phyloP scores from a whole-genome alignment of 2,888 invertebrate genomes.

The Corbicula japonica region DNA sequence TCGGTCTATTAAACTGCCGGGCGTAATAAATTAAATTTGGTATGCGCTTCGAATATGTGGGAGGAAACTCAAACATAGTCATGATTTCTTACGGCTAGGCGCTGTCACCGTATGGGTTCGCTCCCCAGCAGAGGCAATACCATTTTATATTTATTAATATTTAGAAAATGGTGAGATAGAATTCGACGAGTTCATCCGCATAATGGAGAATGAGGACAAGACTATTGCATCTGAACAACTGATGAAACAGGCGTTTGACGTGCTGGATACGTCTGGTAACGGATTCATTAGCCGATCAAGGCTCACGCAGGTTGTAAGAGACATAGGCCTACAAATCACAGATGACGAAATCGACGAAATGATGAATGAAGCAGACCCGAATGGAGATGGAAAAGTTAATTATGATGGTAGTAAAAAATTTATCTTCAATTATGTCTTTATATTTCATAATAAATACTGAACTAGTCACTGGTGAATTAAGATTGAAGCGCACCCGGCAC shows the following conservation, averaged over 20 bases:
- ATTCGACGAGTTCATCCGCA: conserved; percentile 35
- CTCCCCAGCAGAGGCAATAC: too few relatives aligned
- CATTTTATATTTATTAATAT: neutral
- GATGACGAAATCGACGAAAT: conserved; percentile 43
- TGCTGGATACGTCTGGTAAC: conserved; percentile 30
- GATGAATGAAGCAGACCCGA: conserved; percentile 35
- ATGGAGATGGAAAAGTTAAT: conserved; percentile 17
- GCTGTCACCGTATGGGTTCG: too few relatives aligned
- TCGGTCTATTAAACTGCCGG: too few relatives aligned
- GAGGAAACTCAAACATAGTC: too few relatives aligned
- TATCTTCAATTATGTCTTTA: too few relatives aligned
- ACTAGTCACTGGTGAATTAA: too few relatives aligned
- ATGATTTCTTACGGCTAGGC: too few relatives aligned
- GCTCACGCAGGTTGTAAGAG: conserved; percentile 20
- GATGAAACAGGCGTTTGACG: conserved; percentile 36
- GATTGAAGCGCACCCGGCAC: too few relatives aligned
- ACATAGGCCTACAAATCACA: conserved; percentile 23
- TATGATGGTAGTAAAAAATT: conserved; percentile 44
- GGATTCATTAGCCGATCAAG: conserved; percentile 28
- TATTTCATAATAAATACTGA: too few relatives aligned
- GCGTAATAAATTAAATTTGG: too few relatives aligned
- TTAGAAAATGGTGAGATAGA: conserved; percentile 24
- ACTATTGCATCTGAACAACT: conserved; percentile 33
- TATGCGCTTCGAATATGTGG: too few relatives aligned
- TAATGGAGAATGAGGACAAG: conserved; percentile 32